Conservation (phyloP, 2,797 vertebrate species). For the Coilia nasus region DNA sequence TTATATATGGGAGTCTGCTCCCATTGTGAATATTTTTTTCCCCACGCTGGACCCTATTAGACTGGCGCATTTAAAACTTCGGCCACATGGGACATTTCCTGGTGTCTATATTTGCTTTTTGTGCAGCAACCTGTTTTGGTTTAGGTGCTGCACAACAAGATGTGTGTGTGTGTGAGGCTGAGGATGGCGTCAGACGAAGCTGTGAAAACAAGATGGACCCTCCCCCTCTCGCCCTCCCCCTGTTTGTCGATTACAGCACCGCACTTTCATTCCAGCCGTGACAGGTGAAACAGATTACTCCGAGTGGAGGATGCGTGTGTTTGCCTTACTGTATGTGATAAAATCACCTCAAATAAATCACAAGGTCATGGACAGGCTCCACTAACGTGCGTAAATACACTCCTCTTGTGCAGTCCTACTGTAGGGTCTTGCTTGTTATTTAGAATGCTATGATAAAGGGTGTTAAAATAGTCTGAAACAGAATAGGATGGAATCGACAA, state of each 20-base stretch:
- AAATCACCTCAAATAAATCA: conserved; percentile 48
- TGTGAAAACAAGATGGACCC: background rate
- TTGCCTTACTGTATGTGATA: conserved; percentile 46
- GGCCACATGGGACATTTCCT: background rate
- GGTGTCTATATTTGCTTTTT: background rate
- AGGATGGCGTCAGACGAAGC: background rate
- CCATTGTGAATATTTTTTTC: background rate
- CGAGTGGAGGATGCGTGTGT: conserved; percentile 40
- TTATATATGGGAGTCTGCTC: background rate
- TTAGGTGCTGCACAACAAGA: background rate
- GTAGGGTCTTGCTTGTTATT: background rate
- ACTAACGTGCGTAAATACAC: conserved; percentile 47
- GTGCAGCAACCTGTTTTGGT: background rate
- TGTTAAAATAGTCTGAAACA: background rate
- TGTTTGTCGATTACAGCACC: conserved; percentile 39
- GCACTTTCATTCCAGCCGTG: conserved; percentile 5
- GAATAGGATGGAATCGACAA: background rate
- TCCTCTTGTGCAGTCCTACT: conserved; percentile 3
- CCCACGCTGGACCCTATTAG: background rate
- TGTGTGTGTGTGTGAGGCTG: background rate
- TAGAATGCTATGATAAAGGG: background rate
- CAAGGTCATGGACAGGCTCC: conserved; percentile 42
- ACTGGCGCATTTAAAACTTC: background rate
- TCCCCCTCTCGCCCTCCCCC: background rate
- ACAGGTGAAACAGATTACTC: conserved; percentile 37